A percentile compares a stretch with the other conserved stretches of the same genome.
Evolutionary conservation across 1,140 invertebrate species (phyloP).

Genomic region (Batillaria attramentaria): DNA sequence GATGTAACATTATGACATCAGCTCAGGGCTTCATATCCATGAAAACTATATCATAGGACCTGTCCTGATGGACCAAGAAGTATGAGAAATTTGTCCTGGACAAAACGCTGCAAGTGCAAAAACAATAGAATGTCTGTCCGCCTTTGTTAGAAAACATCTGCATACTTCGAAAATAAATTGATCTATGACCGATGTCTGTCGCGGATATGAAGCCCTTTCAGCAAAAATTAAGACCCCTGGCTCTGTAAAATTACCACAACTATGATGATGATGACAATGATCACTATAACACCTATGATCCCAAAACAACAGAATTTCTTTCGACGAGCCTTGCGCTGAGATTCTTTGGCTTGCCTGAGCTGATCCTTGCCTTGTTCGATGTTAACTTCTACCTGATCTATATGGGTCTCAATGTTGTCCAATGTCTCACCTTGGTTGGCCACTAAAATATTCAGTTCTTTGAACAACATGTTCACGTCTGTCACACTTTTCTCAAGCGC

Average conservation of each 20-base stretch:
- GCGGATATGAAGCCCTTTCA: too few relatives aligned
- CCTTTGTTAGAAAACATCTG: too few relatives aligned
- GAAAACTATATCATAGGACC: too few relatives aligned
- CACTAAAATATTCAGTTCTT: constrained; percentile 56
- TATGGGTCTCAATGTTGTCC: constrained; percentile 49
- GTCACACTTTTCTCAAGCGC: constrained; percentile 55
- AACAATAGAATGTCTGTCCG: too few relatives aligned
- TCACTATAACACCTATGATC: constrained; percentile 42
- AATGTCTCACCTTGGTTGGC: constrained; percentile 56
- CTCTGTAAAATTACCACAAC: constrained; percentile 32
- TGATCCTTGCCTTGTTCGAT: constrained; percentile 47
- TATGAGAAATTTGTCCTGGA: too few relatives aligned
- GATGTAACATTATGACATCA: too few relatives aligned
- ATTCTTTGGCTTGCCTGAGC: constrained; percentile 44
- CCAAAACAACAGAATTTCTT: constrained; percentile 51
- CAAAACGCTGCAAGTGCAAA: too few relatives aligned
- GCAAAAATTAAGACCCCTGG: too few relatives aligned
- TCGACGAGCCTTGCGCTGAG: constrained; percentile 42
- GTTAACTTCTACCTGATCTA: constrained; percentile 43
- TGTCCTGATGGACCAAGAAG: too few relatives aligned
- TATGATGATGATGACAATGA: constrained; percentile 50
- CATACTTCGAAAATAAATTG: too few relatives aligned
- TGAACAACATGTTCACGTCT: constrained; percentile 58
- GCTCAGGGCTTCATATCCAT: too few relatives aligned
- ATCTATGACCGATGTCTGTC: too few relatives aligned